Conservation (phyloP, 1,140 invertebrate genomes). For the Neodiprion virginianus region DNA sequence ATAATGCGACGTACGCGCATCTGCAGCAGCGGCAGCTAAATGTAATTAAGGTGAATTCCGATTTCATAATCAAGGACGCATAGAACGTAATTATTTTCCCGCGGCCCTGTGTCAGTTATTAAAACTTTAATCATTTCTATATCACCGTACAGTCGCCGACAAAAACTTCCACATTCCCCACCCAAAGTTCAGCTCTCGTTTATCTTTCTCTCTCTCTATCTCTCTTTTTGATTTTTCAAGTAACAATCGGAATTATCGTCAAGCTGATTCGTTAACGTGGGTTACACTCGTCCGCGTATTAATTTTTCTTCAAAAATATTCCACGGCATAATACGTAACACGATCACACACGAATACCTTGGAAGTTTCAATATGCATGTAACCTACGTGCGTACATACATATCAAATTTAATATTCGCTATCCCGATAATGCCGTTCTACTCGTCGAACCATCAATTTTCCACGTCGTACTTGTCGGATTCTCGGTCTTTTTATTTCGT, state of each 20-base stretch:
- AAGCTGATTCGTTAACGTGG: no score
- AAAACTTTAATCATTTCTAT: constrained; percentile 51
- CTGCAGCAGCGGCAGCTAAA: background rate
- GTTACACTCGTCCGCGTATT: no score
- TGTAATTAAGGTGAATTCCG: constrained; percentile 27
- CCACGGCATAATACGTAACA: no score
- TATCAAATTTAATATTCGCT: constrained; percentile 25
- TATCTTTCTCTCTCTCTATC: no score
- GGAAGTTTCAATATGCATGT: no score
- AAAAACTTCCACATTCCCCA: background rate
- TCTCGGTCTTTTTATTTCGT: background rate
- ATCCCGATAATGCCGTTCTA: constrained; percentile 25
- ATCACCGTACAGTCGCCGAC: constrained; percentile 34
- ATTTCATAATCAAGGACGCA: constrained; percentile 33
- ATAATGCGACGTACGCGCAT: background rate
- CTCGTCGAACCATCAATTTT: constrained; percentile 27
- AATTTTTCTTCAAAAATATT: no score
- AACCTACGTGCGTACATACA: background rate
- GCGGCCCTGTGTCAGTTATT: constrained; percentile 38
- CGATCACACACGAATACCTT: no score
- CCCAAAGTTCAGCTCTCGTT: no score
- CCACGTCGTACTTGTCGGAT: constrained; percentile 13
- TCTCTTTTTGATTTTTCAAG: no score
- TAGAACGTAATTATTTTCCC: constrained; percentile 23
- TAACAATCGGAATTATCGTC: no score